These are phyloP conservation scores for Baryphthengus martii DNA, from an alignment of 2,113 vertebrate species.

Conservation along the genomic window DNA sequence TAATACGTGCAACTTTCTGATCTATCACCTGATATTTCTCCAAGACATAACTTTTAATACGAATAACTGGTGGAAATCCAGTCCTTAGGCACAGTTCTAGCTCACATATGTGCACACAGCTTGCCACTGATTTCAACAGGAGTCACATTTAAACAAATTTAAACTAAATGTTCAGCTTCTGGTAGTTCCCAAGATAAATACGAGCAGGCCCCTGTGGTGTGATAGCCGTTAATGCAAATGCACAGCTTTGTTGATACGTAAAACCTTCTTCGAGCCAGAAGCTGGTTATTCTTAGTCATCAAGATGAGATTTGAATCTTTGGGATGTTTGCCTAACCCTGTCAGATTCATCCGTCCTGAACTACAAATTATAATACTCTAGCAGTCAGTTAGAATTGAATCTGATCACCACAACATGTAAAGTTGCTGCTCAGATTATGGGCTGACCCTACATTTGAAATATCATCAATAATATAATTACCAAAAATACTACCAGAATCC, in stretches of 20 bases:
- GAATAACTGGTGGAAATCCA: slow-evolving; percentile 36
- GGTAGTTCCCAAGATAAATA: slow-evolving; percentile 66
- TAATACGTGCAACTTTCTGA: background rate
- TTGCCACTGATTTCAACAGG: slow-evolving; percentile 56
- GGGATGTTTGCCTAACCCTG: slow-evolving; percentile 61
- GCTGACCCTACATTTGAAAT: background rate
- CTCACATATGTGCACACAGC: slow-evolving; percentile 61
- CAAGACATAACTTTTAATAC: background rate
- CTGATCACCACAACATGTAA: background rate
- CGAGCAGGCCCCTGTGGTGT: slow-evolving; percentile 48
- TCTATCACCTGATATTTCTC: background rate
- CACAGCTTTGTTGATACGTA: slow-evolving; percentile 64
- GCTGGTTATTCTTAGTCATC: slow-evolving; percentile 64
- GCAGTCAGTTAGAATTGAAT: background rate
- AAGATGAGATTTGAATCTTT: slow-evolving; percentile 64
- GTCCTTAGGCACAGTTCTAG: slow-evolving; percentile 36
- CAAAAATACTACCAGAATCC: background rate
- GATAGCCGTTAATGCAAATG: slow-evolving; percentile 62
- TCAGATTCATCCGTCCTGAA: slow-evolving; percentile 48
- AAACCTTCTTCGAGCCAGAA: slow-evolving; percentile 61
- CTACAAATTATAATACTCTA: slow-evolving; percentile 21
- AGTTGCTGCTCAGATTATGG: background rate
- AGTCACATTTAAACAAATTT: slow-evolving; percentile 60
- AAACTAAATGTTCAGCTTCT: slow-evolving; percentile 63
- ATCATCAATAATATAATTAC: background rate